These are phyloP conservation scores for Notechis scutatus DNA, from an alignment of 2,113 vertebrate species.

Conservation along the genomic window DNA sequence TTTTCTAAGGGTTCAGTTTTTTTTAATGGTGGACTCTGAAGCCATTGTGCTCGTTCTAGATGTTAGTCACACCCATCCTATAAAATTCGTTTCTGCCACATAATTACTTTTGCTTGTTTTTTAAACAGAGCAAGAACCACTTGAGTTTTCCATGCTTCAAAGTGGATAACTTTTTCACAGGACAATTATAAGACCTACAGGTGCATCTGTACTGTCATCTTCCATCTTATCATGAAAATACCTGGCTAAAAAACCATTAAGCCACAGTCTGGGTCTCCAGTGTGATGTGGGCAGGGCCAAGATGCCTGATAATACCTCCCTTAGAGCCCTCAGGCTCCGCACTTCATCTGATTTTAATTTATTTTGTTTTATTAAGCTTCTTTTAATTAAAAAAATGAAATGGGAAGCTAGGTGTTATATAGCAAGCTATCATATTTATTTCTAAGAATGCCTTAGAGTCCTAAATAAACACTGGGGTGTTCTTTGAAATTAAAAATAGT, in stretches of 20 bases:
- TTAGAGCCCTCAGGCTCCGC: background rate
- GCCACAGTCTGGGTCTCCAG: background rate
- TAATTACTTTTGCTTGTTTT: background rate
- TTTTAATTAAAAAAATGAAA: background rate
- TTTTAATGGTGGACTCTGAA: background rate
- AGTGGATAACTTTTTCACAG: background rate
- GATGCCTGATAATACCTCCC: background rate
- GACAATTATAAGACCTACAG: background rate
- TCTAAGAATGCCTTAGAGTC: background rate
- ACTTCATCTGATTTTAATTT: background rate
- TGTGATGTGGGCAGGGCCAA: background rate
- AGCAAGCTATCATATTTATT: background rate
- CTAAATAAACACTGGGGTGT: background rate
- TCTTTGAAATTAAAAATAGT: background rate
- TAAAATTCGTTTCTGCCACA: slow-evolving; percentile 3
- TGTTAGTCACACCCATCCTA: background rate
- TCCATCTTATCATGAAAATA: slow-evolving; percentile 30
- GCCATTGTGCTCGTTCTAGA: background rate
- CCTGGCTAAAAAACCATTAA: background rate
- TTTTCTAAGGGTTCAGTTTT: background rate
- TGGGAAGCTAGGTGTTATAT: background rate
- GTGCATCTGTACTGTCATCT: background rate
- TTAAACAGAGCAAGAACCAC: background rate
- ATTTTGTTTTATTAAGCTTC: background rate
- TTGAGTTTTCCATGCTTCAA: background rate